A percentile compares a stretch with the other conserved stretches of the same genome.
Conservation (phyloP, 2,113 vertebrate species). For the Daboia siamensis region DNA sequence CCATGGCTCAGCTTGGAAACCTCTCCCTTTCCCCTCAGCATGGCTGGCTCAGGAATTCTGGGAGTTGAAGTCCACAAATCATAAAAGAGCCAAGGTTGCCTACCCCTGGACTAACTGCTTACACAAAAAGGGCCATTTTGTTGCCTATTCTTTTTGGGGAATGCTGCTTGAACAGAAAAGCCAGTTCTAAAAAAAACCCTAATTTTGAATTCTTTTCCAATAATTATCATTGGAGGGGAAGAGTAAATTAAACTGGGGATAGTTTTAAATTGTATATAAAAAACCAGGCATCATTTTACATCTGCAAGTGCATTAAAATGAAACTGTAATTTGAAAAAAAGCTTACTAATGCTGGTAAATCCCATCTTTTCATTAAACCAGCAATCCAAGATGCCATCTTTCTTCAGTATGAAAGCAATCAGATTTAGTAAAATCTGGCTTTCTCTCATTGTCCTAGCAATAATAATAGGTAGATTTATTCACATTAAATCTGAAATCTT, state of each 20-base stretch:
- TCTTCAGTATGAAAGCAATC: not conserved
- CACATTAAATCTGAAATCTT: not conserved
- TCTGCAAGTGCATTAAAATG: not conserved
- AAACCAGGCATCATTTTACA: not conserved
- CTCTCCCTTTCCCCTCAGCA: too few species aligned
- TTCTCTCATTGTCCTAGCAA: not conserved
- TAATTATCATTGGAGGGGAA: not conserved
- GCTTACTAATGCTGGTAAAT: not conserved
- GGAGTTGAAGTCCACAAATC: too few species aligned
- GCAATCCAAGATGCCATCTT: not conserved
- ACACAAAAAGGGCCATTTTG: not conserved
- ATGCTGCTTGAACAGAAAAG: not conserved
- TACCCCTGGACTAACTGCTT: not conserved
- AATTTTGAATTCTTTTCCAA: not conserved
- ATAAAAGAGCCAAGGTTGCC: too few species aligned
- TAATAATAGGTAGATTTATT: not conserved
- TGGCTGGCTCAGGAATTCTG: too few species aligned
- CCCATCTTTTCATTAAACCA: not conserved
- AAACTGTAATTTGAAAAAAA: not conserved
- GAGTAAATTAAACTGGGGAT: not conserved
- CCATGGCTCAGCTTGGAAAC: too few species aligned
- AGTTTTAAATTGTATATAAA: not conserved
- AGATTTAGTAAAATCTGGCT: not conserved
- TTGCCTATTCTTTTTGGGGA: not conserved
- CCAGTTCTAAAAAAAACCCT: not conserved